Percentiles rank a stretch among this genome's conserved stretches.
Conservation (phyloP, 2,113 vertebrate genomes). For the Carettochelys insculpta region DNA sequence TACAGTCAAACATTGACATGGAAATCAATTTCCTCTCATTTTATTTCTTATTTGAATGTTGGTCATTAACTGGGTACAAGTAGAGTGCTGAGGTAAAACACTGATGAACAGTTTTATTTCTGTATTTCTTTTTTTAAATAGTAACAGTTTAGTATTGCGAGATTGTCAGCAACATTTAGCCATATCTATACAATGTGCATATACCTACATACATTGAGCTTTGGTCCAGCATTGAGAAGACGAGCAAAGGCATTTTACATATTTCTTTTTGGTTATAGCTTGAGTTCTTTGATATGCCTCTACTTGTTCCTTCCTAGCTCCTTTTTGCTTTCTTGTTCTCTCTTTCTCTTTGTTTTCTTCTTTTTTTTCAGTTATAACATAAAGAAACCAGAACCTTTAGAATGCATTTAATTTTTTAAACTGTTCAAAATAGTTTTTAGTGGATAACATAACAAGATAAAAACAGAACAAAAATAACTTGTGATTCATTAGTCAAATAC, state of each 20-base stretch:
- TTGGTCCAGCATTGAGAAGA: constrained; percentile 98
- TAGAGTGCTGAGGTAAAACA: constrained; percentile 94
- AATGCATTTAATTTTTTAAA: constrained; percentile 68
- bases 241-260: constrained; percentile 89
- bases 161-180: constrained; percentile 99
- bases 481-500: constrained; percentile 45
- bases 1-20: constrained; percentile 81
- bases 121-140: constrained; percentile 78
- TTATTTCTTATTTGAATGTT: constrained; percentile 71
- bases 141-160: constrained; percentile 89
- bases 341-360: constrained; percentile 22
- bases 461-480: constrained; percentile 43
- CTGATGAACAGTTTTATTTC: constrained; percentile 81
- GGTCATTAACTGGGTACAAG: constrained; percentile 83
- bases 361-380: constrained; percentile 13
- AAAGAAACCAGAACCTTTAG: constrained; percentile 70
- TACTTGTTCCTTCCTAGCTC: constrained; percentile 82
- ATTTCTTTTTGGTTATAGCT: constrained; percentile 97
- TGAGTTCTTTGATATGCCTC: constrained; percentile 87
- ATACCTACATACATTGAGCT: constrained; percentile 95
- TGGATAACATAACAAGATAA: constrained; percentile 53
- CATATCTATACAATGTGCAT: constrained; percentile 99
- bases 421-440: constrained; percentile 61
- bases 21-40: constrained; percentile 78
- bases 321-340: constrained; percentile 73